Evolutionary conservation across 1,140 invertebrate genomes (phyloP).

Genomic region (Frieseomelitta varia): DNA sequence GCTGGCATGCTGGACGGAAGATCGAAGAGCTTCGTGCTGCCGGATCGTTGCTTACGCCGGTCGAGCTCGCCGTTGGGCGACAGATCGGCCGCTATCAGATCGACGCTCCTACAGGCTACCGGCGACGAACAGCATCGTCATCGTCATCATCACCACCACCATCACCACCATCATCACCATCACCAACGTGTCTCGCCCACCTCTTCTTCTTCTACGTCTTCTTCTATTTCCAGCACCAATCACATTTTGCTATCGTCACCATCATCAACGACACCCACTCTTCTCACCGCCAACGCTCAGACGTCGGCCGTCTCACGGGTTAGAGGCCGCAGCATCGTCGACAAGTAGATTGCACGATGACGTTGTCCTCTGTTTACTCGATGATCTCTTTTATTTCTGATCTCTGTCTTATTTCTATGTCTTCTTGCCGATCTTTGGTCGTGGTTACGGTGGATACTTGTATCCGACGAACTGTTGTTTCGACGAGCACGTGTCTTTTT

Average conservation of each 20-base stretch:
- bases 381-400: conserved; percentile 34
- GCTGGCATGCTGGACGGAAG: conserved; percentile 72
- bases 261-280: conserved; percentile 71
- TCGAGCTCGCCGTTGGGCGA: conserved; percentile 64
- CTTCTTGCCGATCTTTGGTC: too few species aligned
- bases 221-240: conserved; percentile 80
- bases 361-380: conserved; percentile 39
- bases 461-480: neutral
- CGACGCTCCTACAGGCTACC: conserved; percentile 50
- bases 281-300: conserved; percentile 65
- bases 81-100: conserved; percentile 52
- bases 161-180: conserved; percentile 52
- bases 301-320: conserved; percentile 78
- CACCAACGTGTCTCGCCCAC: conserved; percentile 66
- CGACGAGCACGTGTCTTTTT: neutral
- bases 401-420: neutral
- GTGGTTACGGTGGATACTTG: neutral
- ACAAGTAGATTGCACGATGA: conserved; percentile 67
- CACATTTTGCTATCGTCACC: conserved; percentile 77
- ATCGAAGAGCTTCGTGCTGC: conserved; percentile 76
- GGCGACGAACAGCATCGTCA: conserved; percentile 44
- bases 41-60: conserved; percentile 69
- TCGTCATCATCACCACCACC: conserved; percentile 59
- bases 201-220: conserved; percentile 77
- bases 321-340: conserved; percentile 72